phyloP scores from a whole-genome alignment of 2,113 vertebrate genomes.

The Peromyscus californicus region DNA sequence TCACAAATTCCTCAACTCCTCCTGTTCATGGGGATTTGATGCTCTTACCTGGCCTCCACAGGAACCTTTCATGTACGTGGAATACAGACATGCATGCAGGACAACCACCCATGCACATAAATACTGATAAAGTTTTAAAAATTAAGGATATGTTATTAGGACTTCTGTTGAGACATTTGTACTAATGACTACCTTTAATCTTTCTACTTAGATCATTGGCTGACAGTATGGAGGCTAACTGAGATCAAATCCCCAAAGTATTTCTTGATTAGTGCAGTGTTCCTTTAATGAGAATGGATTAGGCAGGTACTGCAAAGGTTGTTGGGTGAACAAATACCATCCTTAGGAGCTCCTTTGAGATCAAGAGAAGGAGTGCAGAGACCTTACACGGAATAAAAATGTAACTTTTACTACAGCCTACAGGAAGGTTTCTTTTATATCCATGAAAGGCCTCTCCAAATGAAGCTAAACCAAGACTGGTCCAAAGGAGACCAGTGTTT shows the following conservation, averaged over 20 bases:
- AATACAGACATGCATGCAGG: background rate
- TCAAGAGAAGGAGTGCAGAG: background rate
- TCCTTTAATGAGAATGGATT: background rate
- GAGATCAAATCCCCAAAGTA: background rate
- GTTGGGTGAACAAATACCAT: background rate
- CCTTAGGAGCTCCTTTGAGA: conserved; percentile 6
- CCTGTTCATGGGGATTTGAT: background rate
- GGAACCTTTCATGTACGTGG: background rate
- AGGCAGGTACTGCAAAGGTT: background rate
- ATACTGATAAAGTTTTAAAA: background rate
- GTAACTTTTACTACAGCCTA: background rate
- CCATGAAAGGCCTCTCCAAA: background rate
- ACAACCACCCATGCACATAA: background rate
- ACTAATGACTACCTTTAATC: background rate
- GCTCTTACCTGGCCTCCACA: background rate
- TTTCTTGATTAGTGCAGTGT: background rate
- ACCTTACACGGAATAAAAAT: background rate
- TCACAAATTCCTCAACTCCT: background rate
- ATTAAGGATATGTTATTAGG: background rate
- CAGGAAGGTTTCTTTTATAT: too few relatives aligned
- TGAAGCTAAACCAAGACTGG: background rate
- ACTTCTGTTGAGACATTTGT: background rate
- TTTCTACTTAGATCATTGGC: background rate
- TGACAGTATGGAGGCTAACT: background rate
- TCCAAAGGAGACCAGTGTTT: background rate